Percentiles rank a stretch among this genome's conserved stretches.
Conservation (phyloP, 2,888 invertebrate genomes). For the Doris montereyensis region DNA sequence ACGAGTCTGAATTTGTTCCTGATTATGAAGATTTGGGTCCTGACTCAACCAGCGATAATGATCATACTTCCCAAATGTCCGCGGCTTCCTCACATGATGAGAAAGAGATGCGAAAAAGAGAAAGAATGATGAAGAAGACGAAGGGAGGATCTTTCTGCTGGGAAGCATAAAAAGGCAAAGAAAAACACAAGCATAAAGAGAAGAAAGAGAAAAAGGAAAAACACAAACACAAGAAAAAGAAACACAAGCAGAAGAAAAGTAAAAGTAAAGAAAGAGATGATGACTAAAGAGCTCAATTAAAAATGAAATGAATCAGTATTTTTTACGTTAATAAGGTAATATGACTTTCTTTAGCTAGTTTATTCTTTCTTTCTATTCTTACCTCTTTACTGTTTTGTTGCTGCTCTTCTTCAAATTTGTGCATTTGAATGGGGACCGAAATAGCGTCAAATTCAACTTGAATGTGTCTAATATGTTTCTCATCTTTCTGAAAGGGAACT, state of each 20-base stretch:
- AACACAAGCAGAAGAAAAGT: neutral
- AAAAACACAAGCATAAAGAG: neutral
- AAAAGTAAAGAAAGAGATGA: neutral
- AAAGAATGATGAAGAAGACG: neutral
- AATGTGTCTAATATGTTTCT: too few species aligned
- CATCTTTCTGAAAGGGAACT: too few species aligned
- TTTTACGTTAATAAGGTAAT: neutral
- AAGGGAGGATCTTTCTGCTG: neutral
- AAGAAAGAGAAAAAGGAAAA: neutral
- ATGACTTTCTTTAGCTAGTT: neutral
- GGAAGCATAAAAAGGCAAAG: neutral
- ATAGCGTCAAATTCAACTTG: too few species aligned
- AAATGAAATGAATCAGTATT: neutral
- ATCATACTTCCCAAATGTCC: conserved; percentile 32
- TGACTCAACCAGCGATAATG: conserved; percentile 34
- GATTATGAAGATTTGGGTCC: conserved; percentile 60
- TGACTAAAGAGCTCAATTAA: too few species aligned
- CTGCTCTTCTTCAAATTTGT: neutral
- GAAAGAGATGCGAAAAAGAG: neutral
- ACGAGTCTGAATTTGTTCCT: conserved; percentile 67
- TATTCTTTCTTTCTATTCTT: too few species aligned
- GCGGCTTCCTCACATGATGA: conserved; percentile 14
- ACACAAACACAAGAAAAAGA: neutral
- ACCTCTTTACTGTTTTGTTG: neutral
- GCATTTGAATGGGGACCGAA: too few species aligned